Base-by-base conservation (phyloP, 2,113 vertebrate species). In the Chamaetylas fuelleborni region DNA sequence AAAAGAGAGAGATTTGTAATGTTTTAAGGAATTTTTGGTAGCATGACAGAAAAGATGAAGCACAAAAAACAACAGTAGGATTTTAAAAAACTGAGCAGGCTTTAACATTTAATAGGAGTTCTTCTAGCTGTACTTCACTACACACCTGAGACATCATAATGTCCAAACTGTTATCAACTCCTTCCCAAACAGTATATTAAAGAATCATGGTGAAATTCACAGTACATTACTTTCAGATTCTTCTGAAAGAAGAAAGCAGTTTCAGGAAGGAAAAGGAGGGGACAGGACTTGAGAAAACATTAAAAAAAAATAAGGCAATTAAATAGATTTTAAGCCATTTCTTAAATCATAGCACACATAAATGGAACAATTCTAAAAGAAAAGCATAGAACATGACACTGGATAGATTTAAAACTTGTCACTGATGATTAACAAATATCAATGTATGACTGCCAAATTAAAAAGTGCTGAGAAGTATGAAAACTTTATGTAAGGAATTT, bases 21-120 rank as follows among this genome's bases (percentile, higher is more conserved):
- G 73, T 73, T 85, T 51, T 36, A 78, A 64, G 36, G 29, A 9
- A 19, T 43, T 85, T 81, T 81, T 70, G 8, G 20, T 47, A 78
- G 53, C 8, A 20, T 61, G 42, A 38, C 15, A 65, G 56, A 74
- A 91, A 61, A 60, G 79, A 56, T 26, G 19, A 26, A 53, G 42
- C 19, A 16, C 24, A 58, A 57, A 28, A 51, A 81, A 11, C 26
- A 23, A 23, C 47, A 70, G 8, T 64, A 54, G 77, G 12, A 19
- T 28, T 81, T 4, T 0, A 2, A 31, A 60, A 74, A n/a, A 5
- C 0, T 0, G 14, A 8, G 6, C 16, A 42, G 60, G 34, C 13
- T 76, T 83, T 71, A 42, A 26, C 22, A 8, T 40, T 79, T 31
- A 69, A 13, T n/a, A 62, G 19, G 28, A 84, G 14, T 66, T 79